Evolutionary conservation across 2,888 invertebrate genomes (phyloP).

Genomic region (Venusia cambrica): DNA sequence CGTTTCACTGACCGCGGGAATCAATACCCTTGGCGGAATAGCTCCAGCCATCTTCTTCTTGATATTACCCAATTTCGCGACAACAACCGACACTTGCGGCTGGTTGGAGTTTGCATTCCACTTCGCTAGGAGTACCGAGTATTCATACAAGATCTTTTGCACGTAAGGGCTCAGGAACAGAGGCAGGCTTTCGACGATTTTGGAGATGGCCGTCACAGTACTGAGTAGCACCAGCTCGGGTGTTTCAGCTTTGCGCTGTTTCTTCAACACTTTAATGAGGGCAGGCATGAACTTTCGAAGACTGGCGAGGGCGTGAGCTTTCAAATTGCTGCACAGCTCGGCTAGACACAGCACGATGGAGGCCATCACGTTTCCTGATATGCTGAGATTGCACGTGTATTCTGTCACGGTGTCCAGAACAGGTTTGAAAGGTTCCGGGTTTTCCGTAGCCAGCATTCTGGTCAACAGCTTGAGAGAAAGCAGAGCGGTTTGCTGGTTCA

Average conservation of each 20-base stretch:
- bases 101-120: constrained; percentile 74
- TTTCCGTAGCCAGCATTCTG: constrained; percentile 83
- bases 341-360: constrained; percentile 89
- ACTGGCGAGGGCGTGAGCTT: constrained; percentile 86
- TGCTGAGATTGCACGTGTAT: constrained; percentile 74
- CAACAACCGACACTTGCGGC: constrained; percentile 74
- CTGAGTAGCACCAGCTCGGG: constrained; percentile 85
- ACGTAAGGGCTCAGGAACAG: constrained; percentile 93
- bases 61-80: constrained; percentile 81
- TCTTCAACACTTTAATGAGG: constrained; percentile 83
- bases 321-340: constrained; percentile 88
- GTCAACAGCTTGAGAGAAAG: constrained; percentile 92
- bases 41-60: constrained; percentile 85
- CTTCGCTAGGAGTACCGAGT: constrained; percentile 81
- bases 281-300: constrained; percentile 91
- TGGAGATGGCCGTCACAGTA: constrained; percentile 88
- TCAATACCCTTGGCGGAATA: constrained; percentile 87
- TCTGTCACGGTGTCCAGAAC: constrained; percentile 85
- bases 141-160: constrained; percentile 84
- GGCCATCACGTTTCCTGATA: constrained; percentile 84
- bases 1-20: constrained; percentile 86
- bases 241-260: constrained; percentile 80
- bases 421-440: constrained; percentile 86
- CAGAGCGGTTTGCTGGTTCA: constrained; percentile 91
- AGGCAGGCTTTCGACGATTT: constrained; percentile 90